Percentiles rank a stretch among this genome's conserved stretches.
These are phyloP conservation scores for Anastrepha obliqua DNA, from an alignment of 1,140 invertebrate species.

Conservation along the genomic window DNA sequence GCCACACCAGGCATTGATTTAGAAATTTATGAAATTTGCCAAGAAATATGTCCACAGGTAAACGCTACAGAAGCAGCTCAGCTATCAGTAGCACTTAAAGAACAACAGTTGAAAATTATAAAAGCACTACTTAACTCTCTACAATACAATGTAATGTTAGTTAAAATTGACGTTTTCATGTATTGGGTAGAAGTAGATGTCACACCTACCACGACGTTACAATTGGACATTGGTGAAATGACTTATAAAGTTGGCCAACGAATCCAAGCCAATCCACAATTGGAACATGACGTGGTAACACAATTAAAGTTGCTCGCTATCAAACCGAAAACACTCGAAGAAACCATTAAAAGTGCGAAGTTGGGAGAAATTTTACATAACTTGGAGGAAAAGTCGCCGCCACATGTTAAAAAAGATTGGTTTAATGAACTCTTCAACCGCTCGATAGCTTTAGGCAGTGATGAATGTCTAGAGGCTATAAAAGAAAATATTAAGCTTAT, in stretches of 20 bases:
- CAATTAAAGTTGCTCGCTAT: slow-evolving; percentile 61
- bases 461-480: slow-evolving; percentile 66
- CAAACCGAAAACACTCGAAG: slow-evolving; percentile 59
- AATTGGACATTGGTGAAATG: slow-evolving; percentile 59
- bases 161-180: slow-evolving; percentile 65
- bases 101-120: slow-evolving; percentile 57
- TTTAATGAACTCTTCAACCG: slow-evolving; percentile 61
- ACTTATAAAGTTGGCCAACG: slow-evolving; percentile 58
- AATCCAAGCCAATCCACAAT: slow-evolving; percentile 54
- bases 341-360: slow-evolving; percentile 57
- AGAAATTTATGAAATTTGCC: slow-evolving; percentile 55
- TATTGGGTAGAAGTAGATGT: slow-evolving; percentile 64
- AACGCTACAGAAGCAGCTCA: background rate
- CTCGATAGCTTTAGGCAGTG: slow-evolving; percentile 61
- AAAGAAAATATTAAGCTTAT: slow-evolving; percentile 59
- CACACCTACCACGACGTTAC: slow-evolving; percentile 58
- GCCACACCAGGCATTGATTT: background rate
- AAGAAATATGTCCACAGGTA: slow-evolving; percentile 8
- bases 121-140: slow-evolving; percentile 62
- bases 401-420: slow-evolving; percentile 30
- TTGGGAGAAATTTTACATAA: slow-evolving; percentile 64
- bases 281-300: slow-evolving; percentile 58
- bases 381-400: slow-evolving; percentile 59
- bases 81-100: slow-evolving; percentile 35
- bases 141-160: slow-evolving; percentile 61